Percentiles rank a stretch among this genome's conserved stretches.
Evolutionary conservation across 2,888 invertebrate genomes (phyloP).

Genomic region (Atethmia centrago): DNA sequence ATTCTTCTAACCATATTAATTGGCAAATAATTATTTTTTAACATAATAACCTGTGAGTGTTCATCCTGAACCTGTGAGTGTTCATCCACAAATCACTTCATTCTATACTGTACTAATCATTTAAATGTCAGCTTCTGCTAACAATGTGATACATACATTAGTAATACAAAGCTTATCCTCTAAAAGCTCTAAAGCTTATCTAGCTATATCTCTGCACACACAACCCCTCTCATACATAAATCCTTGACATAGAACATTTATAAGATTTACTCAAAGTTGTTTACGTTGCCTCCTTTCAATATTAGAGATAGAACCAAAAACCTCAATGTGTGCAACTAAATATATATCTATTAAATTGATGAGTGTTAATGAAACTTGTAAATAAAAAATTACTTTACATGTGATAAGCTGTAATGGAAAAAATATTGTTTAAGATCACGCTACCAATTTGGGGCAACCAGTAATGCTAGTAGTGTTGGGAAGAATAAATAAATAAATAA

Average conservation of each 20-base stretch:
- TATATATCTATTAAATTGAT: background rate
- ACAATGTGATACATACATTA: background rate
- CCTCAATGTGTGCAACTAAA: background rate
- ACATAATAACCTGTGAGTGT: background rate
- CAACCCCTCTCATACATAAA: constrained; percentile 3
- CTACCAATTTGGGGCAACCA: no score
- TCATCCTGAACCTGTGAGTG: background rate
- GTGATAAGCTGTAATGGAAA: no score
- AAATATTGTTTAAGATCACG: no score
- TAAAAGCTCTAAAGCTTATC: no score
- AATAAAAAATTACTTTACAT: no score
- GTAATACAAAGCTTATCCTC: constrained; percentile 18
- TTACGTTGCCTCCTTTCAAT: background rate
- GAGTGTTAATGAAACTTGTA: background rate
- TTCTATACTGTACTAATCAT: constrained; percentile 3
- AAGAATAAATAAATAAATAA: no score
- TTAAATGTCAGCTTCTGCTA: constrained; percentile 5
- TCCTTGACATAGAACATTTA: constrained; percentile 8
- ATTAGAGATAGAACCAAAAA: background rate
- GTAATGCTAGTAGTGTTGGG: no score
- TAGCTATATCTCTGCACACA: constrained; percentile 17
- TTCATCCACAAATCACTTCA: background rate
- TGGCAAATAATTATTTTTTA: background rate
- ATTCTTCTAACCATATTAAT: background rate
- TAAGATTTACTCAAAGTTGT: constrained; percentile 12